A percentile compares a stretch with the other conserved stretches of the same genome.
phyloP scores from a whole-genome alignment of 2,797 vertebrate species.

The Centropyge bicolor region DNA sequence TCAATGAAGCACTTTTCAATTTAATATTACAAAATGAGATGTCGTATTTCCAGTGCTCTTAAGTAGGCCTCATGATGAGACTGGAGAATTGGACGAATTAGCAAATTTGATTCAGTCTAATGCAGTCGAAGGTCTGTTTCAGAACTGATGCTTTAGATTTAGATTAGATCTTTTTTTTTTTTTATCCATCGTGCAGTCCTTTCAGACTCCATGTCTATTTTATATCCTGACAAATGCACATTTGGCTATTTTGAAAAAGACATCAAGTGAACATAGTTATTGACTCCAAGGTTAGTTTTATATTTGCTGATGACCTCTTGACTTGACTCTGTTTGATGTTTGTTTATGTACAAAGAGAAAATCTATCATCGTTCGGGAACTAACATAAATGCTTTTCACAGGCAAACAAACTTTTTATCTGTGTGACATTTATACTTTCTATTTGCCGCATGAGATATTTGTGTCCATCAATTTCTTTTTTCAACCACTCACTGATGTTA shows the following conservation, averaged over 20 bases:
- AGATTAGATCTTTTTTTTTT: no score
- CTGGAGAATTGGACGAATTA: constrained; percentile 38
- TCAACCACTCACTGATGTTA: neutral
- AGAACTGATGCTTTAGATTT: constrained; percentile 30
- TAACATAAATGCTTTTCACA: neutral
- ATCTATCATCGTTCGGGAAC: neutral
- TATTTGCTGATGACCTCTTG: neutral
- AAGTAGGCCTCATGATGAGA: constrained; percentile 26
- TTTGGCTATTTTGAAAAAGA: constrained; percentile 4
- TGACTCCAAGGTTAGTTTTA: constrained; percentile 1
- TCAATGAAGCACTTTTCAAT: constrained; percentile 31
- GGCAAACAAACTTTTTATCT: neutral
- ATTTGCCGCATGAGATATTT: neutral
- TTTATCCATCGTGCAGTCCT: neutral
- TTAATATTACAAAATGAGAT: constrained; percentile 35
- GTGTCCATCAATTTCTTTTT: neutral
- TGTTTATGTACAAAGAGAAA: constrained; percentile 3
- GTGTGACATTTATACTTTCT: neutral
- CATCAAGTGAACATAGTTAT: neutral
- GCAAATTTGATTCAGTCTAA: constrained; percentile 54
- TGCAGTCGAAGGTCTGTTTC: constrained; percentile 39
- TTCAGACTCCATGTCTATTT: neutral
- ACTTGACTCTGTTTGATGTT: constrained; percentile 10
- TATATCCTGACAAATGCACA: neutral
- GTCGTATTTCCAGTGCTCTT: constrained; percentile 28